Evolutionary conservation across 2,888 invertebrate genomes (phyloP).

Genomic region (Drosophila leonis): DNA sequence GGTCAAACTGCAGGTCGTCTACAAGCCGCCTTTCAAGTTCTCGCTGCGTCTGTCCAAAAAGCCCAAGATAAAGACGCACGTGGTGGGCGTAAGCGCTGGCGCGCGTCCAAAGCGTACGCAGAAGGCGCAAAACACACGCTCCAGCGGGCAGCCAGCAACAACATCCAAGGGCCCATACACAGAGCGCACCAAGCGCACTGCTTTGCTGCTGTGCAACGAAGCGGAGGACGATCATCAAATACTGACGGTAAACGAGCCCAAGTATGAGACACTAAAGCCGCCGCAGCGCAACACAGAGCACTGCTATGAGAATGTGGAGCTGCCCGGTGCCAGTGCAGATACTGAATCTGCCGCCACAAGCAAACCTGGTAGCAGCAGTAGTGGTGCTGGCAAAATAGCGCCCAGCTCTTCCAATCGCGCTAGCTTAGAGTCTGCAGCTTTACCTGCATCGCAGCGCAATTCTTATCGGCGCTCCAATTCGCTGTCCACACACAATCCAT

Average conservation of each 20-base stretch:
- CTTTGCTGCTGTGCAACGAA: conserved; percentile 81
- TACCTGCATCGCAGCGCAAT: conserved; percentile 47
- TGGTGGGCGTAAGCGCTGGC: conserved; percentile 76
- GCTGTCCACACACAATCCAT: conserved; percentile 79
- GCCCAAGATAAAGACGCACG: conserved; percentile 85
- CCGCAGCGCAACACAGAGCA: conserved; percentile 66
- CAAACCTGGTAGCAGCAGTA: conserved; percentile 49
- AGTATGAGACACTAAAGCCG: conserved; percentile 84
- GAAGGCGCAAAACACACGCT: conserved; percentile 66
- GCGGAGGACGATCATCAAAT: conserved; percentile 83
- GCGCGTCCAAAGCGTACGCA: conserved; percentile 73
- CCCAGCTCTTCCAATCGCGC: conserved; percentile 82
- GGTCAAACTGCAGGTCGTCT: conserved; percentile 93
- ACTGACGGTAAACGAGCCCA: conserved; percentile 83
- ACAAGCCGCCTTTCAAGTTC: conserved; percentile 95
- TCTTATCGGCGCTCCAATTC: conserved; percentile 83
- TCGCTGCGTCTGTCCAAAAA: conserved; percentile 89
- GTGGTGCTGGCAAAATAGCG: conserved; percentile 63
- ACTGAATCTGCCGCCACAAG: conserved; percentile 38
- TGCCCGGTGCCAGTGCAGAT: conserved; percentile 35
- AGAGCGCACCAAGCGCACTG: conserved; percentile 80
- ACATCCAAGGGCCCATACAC: conserved; percentile 55
- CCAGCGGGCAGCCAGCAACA: conserved; percentile 50
- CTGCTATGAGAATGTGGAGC: conserved; percentile 70
- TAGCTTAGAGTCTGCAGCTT: conserved; percentile 55